Evolutionary conservation across 2,113 vertebrate genomes (phyloP), one percentile per base, ranked within the genome.

Genomic region (Prochilodus magdalenae): DNA sequence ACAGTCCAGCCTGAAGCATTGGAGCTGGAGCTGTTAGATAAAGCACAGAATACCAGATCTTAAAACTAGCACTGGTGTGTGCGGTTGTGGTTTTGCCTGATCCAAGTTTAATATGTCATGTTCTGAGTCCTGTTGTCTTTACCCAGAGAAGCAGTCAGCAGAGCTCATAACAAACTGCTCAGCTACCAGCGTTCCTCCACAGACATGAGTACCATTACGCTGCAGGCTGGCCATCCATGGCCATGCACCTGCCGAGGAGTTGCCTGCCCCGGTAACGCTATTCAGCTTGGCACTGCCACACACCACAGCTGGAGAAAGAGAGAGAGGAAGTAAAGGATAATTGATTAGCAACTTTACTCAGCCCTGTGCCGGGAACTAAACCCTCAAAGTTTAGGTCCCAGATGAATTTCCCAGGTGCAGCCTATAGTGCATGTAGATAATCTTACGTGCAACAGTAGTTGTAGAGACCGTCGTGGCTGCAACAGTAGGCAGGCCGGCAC

Each of bases 201-300:
- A 95, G 12, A 92, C 16, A 1, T 95, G 94, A 0, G 0, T 0
- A 0, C 88, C 60, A 0, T 81, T 13, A 0, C 63, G 33, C 75
- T 92, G 93, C 30, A 95, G 72, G 83, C 94, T 96, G 30, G 91
- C 94, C 85, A 95, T 93, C 95, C 94, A 95, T 0, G 95, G 94
- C 94, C 94, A 96, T 1, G 18, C 7, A 0, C 73, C 89, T 0
- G 20, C 55, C 53, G 89, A 83, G 0, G 81, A 81, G 40, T 3
- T 62, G 51, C 66, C 81, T 15, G 66, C 73, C 5, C 20, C 5
- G 12, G 85, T 7, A 27, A 82, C 75, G 0, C 69, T 44, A 53
- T 90, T 92, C 16, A 60, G 0, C 0, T 55, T 44, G 1, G 83
- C 88, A 5, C 1, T 55, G 47, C 92, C 92, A 49, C 92, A 94